phyloP scores from a whole-genome alignment of 1,140 invertebrate species.

The Drosophila nannoptera region DNA sequence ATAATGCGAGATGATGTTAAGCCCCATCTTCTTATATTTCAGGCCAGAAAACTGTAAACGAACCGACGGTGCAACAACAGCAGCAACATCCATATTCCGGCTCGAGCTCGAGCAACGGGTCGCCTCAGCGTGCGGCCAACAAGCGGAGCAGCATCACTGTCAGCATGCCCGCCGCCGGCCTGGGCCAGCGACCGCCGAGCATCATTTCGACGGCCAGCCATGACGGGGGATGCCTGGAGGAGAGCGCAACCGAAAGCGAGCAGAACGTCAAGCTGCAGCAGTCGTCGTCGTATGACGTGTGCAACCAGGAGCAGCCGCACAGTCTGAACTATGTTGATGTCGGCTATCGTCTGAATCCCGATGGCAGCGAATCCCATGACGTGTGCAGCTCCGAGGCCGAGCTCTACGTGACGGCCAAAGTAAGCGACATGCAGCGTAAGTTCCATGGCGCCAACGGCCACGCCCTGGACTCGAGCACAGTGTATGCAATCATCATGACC shows the following conservation, averaged over 20 bases:
- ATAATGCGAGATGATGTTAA: not conserved
- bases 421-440: constrained; percentile 70
- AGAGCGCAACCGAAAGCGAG: constrained; percentile 80
- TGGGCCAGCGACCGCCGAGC: constrained; percentile 81
- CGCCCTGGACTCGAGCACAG: constrained; percentile 67
- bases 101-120: constrained; percentile 39
- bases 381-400: constrained; percentile 72
- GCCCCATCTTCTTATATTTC: not conserved
- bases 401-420: constrained; percentile 71
- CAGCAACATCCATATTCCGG: constrained; percentile 56
- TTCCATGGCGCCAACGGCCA: constrained; percentile 76
- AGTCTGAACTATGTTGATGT: constrained; percentile 77
- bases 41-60: constrained; percentile 68
- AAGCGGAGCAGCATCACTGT: constrained; percentile 79
- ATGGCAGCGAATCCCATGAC: constrained; percentile 75
- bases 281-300: constrained; percentile 56
- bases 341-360: constrained; percentile 78
- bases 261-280: constrained; percentile 82
- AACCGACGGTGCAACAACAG: constrained; percentile 39
- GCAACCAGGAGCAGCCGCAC: constrained; percentile 37
- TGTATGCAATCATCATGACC: constrained; percentile 77
- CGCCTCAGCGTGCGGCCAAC: constrained; percentile 68
- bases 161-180: constrained; percentile 83
- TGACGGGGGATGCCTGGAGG: constrained; percentile 84
- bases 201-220: constrained; percentile 81